Evolutionary conservation across 2,797 vertebrate genomes (phyloP).

Genomic region (Sebastes trivittatus): DNA sequence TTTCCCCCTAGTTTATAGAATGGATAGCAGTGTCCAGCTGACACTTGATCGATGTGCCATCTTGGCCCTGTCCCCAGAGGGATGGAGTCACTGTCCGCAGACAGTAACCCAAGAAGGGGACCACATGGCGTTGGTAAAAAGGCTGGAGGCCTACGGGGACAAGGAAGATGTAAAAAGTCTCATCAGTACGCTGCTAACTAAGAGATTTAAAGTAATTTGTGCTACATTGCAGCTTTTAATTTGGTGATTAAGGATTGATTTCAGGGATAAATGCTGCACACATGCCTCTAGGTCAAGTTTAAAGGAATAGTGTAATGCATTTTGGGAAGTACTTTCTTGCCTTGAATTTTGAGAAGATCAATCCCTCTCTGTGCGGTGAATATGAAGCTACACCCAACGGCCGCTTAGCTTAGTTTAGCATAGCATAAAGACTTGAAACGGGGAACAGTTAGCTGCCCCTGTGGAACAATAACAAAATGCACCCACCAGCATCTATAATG

Average conservation of each 20-base stretch:
- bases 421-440: not conserved
- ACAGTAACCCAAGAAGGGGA: conserved; percentile 57
- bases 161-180: conserved; percentile 1
- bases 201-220: not conserved
- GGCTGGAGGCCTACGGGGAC: conserved; percentile 11
- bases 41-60: conserved; percentile 58
- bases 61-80: conserved; percentile 35
- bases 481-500: not conserved
- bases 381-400: not conserved
- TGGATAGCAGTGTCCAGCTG: conserved; percentile 42
- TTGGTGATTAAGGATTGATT: not conserved
- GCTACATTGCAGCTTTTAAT: not conserved
- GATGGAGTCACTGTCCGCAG: conserved; percentile 31
- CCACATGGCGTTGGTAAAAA: conserved; percentile 49
- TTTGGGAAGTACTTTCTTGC: not conserved
- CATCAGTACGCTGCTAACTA: not conserved
- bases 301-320: not conserved
- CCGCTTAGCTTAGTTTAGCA: not conserved
- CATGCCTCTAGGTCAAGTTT: not conserved
- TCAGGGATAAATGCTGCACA: not conserved
- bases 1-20: conserved; percentile 14
- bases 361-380: not conserved
- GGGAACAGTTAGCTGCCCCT: not conserved
- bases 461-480: not conserved
- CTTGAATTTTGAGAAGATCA: not conserved